Base-by-base conservation (phyloP, 2,113 vertebrate genomes). In the Dermatemys mawii region DNA sequence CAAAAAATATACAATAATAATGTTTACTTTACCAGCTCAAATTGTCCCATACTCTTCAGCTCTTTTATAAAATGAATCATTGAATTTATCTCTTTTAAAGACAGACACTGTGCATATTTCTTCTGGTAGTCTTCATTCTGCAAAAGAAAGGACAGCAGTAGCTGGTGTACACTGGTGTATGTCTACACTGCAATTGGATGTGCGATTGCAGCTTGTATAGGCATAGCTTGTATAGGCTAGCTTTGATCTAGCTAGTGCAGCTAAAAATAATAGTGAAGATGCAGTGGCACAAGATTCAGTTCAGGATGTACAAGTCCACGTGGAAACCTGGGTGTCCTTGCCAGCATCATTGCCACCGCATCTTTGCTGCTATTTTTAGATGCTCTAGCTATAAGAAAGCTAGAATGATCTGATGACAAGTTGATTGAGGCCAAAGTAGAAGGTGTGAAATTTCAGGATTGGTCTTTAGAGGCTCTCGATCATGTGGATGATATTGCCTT, bases 21-120 rank as follows among this genome's bases (percentile, higher is more conserved):
- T 49, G 48, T 93, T 79, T 95, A 86, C 93, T 96, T 98, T 98
- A 99, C 99, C 99, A 98, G 97, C 70, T 99, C 97, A 97, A 99
- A 99, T 41, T 98, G 95, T 88, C 98, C 99, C n/a, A 98, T 94
- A 82, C 48, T 98, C 91, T 97, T 97, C 93, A 99, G 97, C 93
- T 99, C 99, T 83, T 98, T 97, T 80, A 98, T 80, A 95, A 99
- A 99, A 96, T 97, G 98, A 82, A 97, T 97, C 78, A 99, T 92
- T 78, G 98, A 97, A 90, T 98, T 96, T 76, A 99, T 95, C 55
- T 99, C 97, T 49, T 98, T 97, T 83, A 98, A 97, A 84, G 98
- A 97, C 48, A 99, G 88, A 96, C 98, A 99, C 26, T 93, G 89
- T 22, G 95, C 90, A 51, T 94, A 60, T 92, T 98, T 96, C 96